phyloP scores from a whole-genome alignment of 2,113 vertebrate genomes.

The Colaptes auratus region DNA sequence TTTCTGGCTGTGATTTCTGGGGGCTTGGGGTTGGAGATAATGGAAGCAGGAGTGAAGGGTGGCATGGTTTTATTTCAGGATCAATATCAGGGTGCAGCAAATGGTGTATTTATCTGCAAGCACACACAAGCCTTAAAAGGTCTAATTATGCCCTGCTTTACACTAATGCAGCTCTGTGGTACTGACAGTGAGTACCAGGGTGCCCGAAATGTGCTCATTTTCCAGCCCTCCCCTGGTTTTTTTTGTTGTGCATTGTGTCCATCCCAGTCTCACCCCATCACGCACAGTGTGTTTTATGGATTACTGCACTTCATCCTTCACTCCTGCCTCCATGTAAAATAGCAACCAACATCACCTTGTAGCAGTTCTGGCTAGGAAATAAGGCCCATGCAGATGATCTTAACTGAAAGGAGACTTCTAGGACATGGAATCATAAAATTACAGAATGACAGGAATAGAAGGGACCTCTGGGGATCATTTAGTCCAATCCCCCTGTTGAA shows the following conservation, averaged over 20 bases:
- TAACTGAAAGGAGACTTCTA: background rate
- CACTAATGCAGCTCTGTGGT: constrained; percentile 29
- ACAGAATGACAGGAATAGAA: no score
- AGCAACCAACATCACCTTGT: background rate
- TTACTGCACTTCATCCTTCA: background rate
- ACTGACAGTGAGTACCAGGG: background rate
- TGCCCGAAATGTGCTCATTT: background rate
- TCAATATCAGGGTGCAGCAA: constrained; percentile 56
- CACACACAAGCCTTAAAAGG: background rate
- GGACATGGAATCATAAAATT: background rate
- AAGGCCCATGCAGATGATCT: background rate
- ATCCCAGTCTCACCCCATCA: rapidly evolving
- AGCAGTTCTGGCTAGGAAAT: background rate
- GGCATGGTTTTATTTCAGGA: background rate
- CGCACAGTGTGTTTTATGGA: background rate
- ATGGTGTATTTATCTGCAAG: background rate
- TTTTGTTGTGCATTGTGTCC: rapidly evolving
- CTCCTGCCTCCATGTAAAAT: background rate
- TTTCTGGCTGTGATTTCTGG: constrained; percentile 40
- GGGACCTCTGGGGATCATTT: no score
- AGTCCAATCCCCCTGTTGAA: no score
- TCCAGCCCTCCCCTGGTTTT: background rate
- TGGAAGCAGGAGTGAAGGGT: background rate
- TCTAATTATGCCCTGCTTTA: constrained; percentile 19
- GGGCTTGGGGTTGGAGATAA: constrained; percentile 44